phyloP scores from a whole-genome alignment of 2,888 invertebrate genomes.

The Sesia apiformis region DNA sequence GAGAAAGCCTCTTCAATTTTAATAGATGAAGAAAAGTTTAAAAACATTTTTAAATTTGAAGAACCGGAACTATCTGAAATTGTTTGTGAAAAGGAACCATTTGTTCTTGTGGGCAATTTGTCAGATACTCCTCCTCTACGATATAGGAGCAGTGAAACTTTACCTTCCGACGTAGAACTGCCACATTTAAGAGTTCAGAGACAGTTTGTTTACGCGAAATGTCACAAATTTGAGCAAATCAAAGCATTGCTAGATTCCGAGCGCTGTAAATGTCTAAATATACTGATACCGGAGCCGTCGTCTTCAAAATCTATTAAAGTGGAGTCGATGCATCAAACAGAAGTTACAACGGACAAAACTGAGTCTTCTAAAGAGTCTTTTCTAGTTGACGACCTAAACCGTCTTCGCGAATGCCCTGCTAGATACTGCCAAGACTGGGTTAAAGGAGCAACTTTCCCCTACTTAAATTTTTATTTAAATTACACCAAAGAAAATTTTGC shows the following conservation, averaged over 20 bases:
- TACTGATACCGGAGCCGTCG: slow-evolving; percentile 5
- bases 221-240: slow-evolving; percentile 47
- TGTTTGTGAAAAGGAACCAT: slow-evolving; percentile 40
- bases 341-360: slow-evolving; percentile 9
- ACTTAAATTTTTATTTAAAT: slow-evolving; percentile 40
- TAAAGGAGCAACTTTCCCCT: slow-evolving; percentile 30
- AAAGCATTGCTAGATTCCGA: slow-evolving; percentile 39
- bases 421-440: slow-evolving; percentile 31
- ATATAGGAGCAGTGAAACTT: slow-evolving; percentile 51
- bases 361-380: slow-evolving; percentile 41
- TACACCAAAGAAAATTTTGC: slow-evolving; percentile 49
- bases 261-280: slow-evolving; percentile 38
- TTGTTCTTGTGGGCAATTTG: slow-evolving; percentile 43
- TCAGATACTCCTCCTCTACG: slow-evolving; percentile 28
- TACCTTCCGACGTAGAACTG: slow-evolving; percentile 44
- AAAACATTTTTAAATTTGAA: slow-evolving; percentile 38
- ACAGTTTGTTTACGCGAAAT: slow-evolving; percentile 55
- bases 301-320: slow-evolving; percentile 3
- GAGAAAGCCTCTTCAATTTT: slow-evolving; percentile 28
- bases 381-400: slow-evolving; percentile 32
- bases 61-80: slow-evolving; percentile 11
- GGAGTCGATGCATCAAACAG: background rate
- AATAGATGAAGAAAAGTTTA: slow-evolving; percentile 25
- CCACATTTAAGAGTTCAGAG: slow-evolving; percentile 41
- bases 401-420: slow-evolving; percentile 33